Conservation (phyloP, 2,797 vertebrate genomes). For the Hydrophis major region DNA sequence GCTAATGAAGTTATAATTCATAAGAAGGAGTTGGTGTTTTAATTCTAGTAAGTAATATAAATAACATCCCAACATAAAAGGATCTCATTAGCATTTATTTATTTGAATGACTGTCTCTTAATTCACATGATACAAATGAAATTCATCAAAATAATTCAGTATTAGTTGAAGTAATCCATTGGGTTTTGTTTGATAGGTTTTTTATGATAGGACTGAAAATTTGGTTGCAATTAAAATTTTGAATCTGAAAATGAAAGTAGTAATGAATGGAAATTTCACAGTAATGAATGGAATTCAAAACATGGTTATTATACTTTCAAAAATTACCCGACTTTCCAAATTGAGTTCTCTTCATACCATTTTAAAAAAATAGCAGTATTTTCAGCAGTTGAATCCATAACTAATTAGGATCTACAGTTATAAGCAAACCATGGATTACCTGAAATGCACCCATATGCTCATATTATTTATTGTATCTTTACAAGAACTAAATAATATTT, state of each 20-base stretch:
- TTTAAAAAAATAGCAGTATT: neutral
- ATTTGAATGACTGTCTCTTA: neutral
- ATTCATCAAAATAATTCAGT: neutral
- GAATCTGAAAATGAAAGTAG: neutral
- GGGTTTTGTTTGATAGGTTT: neutral
- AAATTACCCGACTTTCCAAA: neutral
- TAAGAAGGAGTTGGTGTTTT: neutral
- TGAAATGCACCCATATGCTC: neutral
- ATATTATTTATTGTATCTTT: neutral
- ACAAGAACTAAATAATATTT: neutral
- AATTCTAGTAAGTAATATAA: neutral
- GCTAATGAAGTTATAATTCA: neutral
- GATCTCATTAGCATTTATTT: neutral
- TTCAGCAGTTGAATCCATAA: neutral
- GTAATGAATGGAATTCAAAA: neutral
- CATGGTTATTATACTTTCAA: neutral
- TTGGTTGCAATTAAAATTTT: neutral
- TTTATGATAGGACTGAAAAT: neutral
- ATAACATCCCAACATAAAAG: neutral
- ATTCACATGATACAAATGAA: neutral
- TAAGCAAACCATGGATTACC: neutral
- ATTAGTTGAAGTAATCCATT: neutral
- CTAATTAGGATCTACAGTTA: neutral
- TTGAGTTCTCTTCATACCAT: neutral
- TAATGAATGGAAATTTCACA: neutral